Evolutionary conservation across 2,113 vertebrate species (phyloP).

Genomic region (Cynocephalus volans): DNA sequence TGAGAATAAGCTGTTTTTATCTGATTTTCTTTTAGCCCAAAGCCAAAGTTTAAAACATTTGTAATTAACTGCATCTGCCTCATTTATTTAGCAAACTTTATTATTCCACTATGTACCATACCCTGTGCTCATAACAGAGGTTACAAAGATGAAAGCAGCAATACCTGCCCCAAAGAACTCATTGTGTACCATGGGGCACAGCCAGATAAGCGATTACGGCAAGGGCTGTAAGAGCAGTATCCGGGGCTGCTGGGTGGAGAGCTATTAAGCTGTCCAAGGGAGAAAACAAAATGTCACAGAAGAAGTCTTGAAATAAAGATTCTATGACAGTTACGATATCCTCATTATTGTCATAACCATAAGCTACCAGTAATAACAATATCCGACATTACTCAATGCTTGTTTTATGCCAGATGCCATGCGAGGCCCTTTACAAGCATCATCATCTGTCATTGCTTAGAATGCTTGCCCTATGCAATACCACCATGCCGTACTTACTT

Average conservation of each 20-base stretch:
- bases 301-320: constrained; percentile 50
- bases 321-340: not conserved
- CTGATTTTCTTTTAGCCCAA: constrained; percentile 1
- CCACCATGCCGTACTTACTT: not conserved
- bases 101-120: not conserved
- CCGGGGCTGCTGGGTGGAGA: not conserved
- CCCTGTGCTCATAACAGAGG: not conserved
- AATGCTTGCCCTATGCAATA: not conserved
- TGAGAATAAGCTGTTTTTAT: constrained; percentile 42
- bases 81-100: constrained; percentile 1
- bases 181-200: not conserved
- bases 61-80: not conserved
- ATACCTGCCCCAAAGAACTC: not conserved
- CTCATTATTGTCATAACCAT: not conserved
- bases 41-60: not conserved
- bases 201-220: not conserved
- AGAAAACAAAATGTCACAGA: constrained; percentile 4
- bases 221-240: too few relatives aligned
- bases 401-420: not conserved
- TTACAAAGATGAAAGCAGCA: constrained; percentile 9
- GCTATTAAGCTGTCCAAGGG: not conserved
- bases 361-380: not conserved
- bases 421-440: not conserved
- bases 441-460: not conserved
- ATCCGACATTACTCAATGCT: not conserved